Evolutionary conservation across 1,140 invertebrate species (phyloP).

Genomic region (Atta colombica): DNA sequence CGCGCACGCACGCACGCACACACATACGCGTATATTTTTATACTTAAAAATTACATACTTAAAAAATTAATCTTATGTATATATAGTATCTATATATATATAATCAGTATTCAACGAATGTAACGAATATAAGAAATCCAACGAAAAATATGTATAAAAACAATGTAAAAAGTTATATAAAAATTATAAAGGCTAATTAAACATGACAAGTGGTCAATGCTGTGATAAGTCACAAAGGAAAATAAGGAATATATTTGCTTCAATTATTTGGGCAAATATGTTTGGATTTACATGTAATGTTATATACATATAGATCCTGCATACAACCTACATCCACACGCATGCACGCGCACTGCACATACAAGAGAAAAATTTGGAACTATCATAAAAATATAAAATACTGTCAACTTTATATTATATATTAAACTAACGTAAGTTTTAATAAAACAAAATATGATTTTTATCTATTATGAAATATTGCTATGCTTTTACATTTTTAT

Average conservation of each 20-base stretch:
- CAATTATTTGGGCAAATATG: slow-evolving; percentile 3
- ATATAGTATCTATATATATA: slow-evolving; percentile 66
- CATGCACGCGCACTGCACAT: slow-evolving; percentile 22
- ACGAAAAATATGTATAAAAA: slow-evolving; percentile 79
- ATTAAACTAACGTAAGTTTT: slow-evolving; percentile 55
- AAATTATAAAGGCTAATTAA: slow-evolving; percentile 69
- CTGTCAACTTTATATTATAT: slow-evolving; percentile 77
- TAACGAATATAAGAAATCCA: slow-evolving; percentile 77
- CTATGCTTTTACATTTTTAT: slow-evolving; percentile 65
- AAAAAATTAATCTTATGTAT: too few relatives aligned
- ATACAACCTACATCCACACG: slow-evolving; percentile 19
- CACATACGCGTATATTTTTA: not conserved
- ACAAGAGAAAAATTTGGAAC: slow-evolving; percentile 71
- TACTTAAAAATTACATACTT: slow-evolving; percentile 25
- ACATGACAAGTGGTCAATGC: slow-evolving; percentile 55
- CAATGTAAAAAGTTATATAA: slow-evolving; percentile 76
- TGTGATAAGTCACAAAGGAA: slow-evolving; percentile 71
- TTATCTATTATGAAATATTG: slow-evolving; percentile 76
- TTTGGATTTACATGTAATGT: not conserved
- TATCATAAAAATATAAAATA: slow-evolving; percentile 81
- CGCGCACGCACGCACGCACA: not conserved
- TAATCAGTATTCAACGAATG: slow-evolving; percentile 81
- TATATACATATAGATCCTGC: slow-evolving; percentile 63
- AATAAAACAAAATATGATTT: slow-evolving; percentile 68
- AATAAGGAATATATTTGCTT: slow-evolving; percentile 11